A percentile compares a stretch with the other conserved stretches of the same genome.
These are phyloP conservation scores for Apamea epomidion DNA, from an alignment of 2,888 invertebrate species.

Conservation along the genomic window DNA sequence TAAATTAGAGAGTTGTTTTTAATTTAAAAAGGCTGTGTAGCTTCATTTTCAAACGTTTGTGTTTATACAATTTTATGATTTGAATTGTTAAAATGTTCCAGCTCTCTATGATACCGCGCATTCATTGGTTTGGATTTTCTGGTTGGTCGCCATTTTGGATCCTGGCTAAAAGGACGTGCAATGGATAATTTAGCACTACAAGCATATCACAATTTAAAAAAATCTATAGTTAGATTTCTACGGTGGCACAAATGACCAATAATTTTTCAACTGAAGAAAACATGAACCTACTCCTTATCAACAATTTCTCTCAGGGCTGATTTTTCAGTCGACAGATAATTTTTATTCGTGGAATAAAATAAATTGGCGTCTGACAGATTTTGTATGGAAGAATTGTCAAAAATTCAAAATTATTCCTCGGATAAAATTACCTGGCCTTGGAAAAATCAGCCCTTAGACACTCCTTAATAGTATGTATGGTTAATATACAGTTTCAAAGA, in stretches of 20 bases:
- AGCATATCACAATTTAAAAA: background rate
- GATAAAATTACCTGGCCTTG: too few relatives aligned
- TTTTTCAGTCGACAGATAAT: too few relatives aligned
- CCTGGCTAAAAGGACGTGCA: background rate
- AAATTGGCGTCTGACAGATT: too few relatives aligned
- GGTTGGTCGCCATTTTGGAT: background rate
- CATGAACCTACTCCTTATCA: background rate
- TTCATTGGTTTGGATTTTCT: slow-evolving; percentile 2
- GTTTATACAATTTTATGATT: background rate
- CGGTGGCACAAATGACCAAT: background rate
- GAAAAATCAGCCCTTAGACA: background rate
- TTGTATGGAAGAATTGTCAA: too few relatives aligned
- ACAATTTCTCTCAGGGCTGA: background rate
- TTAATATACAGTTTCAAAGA: background rate
- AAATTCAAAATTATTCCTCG: too few relatives aligned
- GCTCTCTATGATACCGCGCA: background rate
- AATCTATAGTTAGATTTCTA: background rate
- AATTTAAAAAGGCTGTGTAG: background rate
- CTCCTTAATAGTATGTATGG: background rate
- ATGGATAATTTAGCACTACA: background rate
- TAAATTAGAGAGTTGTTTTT: slow-evolving; percentile 18
- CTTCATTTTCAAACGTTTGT: background rate
- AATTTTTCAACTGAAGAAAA: background rate
- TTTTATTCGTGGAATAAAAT: too few relatives aligned
- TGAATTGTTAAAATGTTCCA: background rate